phyloP scores from a whole-genome alignment of 2,888 invertebrate genomes.

The Itoplectis maculator region DNA sequence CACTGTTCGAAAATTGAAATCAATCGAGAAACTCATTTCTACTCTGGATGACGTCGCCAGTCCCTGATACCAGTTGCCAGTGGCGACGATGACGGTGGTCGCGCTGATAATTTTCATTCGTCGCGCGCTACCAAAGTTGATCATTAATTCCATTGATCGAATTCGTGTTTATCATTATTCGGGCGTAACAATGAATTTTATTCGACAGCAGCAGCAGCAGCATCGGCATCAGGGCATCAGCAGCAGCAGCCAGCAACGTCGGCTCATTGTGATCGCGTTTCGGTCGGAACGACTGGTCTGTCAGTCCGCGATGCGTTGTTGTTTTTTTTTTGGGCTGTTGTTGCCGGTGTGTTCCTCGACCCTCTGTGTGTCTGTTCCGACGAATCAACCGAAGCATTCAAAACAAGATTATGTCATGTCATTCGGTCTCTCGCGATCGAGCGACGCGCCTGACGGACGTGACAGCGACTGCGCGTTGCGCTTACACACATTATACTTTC shows the following conservation, averaged over 20 bases:
- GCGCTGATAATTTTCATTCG: not conserved
- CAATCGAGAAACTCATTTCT: too few relatives aligned
- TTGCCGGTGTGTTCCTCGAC: not conserved
- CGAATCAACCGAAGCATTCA: conserved; percentile 57
- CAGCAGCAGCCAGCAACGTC: not conserved
- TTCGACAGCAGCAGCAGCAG: not conserved
- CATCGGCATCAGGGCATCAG: not conserved
- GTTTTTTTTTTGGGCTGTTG: conserved; percentile 34
- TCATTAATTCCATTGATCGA: not conserved
- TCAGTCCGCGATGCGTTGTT: conserved; percentile 6
- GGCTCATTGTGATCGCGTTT: conserved; percentile 18
- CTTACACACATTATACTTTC: conserved; percentile 44
- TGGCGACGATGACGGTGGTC: too few relatives aligned
- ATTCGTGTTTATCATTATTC: conserved; percentile 16
- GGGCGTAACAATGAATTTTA: not conserved
- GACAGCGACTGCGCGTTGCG: conserved; percentile 58
- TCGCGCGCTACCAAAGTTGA: not conserved
- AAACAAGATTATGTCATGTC: conserved; percentile 64
- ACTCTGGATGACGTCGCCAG: too few relatives aligned
- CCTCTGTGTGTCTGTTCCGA: conserved; percentile 23
- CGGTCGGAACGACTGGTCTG: conserved; percentile 33
- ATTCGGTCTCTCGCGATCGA: conserved; percentile 59
- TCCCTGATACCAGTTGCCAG: not conserved
- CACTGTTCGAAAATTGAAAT: too few relatives aligned
- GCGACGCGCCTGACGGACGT: conserved; percentile 51